Percentiles rank a stretch among this genome's conserved stretches.
Conservation (phyloP, 2,113 vertebrate genomes). For the Vidua macroura region DNA sequence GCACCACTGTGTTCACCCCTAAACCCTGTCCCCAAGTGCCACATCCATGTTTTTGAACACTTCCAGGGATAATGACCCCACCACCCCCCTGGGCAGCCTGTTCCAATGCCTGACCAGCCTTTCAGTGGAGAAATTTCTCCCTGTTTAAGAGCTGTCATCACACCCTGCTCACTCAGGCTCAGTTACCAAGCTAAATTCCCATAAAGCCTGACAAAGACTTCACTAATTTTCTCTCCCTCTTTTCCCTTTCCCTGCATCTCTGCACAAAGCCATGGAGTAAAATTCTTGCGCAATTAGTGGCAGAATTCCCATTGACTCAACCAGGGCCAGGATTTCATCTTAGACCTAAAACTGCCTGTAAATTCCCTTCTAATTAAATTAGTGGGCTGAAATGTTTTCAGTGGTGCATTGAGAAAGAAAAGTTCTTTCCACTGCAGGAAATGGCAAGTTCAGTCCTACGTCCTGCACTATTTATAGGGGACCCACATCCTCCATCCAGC, state of each 20-base stretch:
- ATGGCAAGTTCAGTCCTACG: not conserved
- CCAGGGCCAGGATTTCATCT: not conserved
- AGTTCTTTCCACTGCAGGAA: conserved; percentile 61
- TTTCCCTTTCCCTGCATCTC: not conserved
- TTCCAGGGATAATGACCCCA: not conserved
- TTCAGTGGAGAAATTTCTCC: not conserved
- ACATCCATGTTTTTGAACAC: not conserved
- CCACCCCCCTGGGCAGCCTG: not conserved
- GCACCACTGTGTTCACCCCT: rapidly evolving
- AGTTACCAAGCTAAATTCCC: not conserved
- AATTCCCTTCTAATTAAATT: conserved; percentile 17
- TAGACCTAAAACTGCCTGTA: not conserved
- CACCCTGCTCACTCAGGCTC: not conserved
- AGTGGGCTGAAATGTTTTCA: conserved; percentile 9
- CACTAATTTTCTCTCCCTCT: not conserved
- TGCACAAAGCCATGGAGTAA: not conserved
- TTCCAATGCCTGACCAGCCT: not conserved
- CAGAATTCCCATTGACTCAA: not conserved
- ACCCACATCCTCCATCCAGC: conserved; percentile 15
- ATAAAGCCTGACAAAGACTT: not conserved
- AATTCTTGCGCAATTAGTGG: not conserved
- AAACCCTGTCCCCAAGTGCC: not conserved
- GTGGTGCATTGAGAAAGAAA: conserved; percentile 17
- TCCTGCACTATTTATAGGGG: conserved; percentile 49
- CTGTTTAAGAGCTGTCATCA: not conserved